These are phyloP conservation scores for Prionchulus punctatus DNA, from an alignment of 2,888 invertebrate species.

Conservation along the genomic window DNA sequence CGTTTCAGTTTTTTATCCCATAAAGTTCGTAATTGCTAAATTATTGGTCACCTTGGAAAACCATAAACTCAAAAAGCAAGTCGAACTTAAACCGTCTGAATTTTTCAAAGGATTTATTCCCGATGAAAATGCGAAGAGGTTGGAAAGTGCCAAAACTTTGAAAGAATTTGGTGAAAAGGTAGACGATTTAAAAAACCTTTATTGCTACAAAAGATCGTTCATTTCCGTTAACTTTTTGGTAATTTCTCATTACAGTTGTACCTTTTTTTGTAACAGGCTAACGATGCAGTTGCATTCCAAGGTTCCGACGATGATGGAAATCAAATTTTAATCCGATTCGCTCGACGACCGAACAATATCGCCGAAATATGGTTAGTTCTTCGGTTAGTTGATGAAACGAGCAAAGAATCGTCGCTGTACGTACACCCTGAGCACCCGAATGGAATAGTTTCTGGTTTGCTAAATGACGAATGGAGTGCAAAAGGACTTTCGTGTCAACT, in stretches of 20 bases:
- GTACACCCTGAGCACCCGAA: constrained; percentile 2
- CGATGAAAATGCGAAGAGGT: too few relatives aligned
- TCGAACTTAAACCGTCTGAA: too few relatives aligned
- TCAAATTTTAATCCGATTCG: constrained; percentile 9
- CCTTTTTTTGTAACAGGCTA: constrained; percentile 8
- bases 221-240: too few relatives aligned
- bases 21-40: too few relatives aligned
- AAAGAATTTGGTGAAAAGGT: too few relatives aligned
- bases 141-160: too few relatives aligned
- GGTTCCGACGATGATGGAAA: constrained; percentile 6
- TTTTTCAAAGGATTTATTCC: too few relatives aligned
- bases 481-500: not conserved
- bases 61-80: too few relatives aligned
- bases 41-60: too few relatives aligned
- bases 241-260: not conserved
- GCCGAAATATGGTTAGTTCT: constrained; percentile 8
- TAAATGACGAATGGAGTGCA: not conserved
- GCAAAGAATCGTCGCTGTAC: constrained; percentile 1
- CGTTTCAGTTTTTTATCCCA: too few relatives aligned
- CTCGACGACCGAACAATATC: not conserved
- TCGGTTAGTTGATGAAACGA: not conserved
- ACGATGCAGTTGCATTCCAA: constrained; percentile 10
- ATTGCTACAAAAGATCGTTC: too few relatives aligned
- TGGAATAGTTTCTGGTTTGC: not conserved
- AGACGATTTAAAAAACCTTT: too few relatives aligned